phyloP scores from a whole-genome alignment of 2,888 invertebrate species.

The Lasioglossum pauxillum region DNA sequence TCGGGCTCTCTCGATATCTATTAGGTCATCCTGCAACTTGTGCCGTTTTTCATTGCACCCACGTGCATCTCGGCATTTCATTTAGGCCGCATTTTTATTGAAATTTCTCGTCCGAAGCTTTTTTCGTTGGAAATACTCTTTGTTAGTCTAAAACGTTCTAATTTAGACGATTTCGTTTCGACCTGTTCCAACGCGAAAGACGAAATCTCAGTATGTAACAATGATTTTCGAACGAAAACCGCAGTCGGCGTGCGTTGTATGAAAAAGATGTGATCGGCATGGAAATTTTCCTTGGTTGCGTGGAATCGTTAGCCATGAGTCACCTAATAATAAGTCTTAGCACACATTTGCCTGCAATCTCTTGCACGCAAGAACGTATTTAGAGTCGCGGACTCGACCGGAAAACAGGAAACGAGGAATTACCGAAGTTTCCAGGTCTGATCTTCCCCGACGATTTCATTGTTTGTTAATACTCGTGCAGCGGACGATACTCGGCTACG shows the following conservation, averaged over 20 bases:
- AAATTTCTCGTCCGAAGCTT: too few species aligned
- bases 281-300: background rate
- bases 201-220: background rate
- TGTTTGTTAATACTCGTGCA: background rate
- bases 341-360: background rate
- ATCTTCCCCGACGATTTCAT: background rate
- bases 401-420: constrained; percentile 3
- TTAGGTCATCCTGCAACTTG: constrained; percentile 2
- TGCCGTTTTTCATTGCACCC: background rate
- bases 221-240: background rate
- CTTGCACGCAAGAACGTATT: constrained; percentile 4
- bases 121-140: background rate
- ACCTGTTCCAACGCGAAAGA: background rate
- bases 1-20: constrained; percentile 24
- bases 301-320: constrained; percentile 4
- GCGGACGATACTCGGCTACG: background rate
- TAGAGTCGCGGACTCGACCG: background rate
- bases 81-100: background rate
- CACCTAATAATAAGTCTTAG: constrained; percentile 9
- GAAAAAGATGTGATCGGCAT: background rate
- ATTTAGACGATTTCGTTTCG: too few species aligned
- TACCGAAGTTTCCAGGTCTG: background rate
- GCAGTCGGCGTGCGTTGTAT: background rate
- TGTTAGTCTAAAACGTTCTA: background rate
- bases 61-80: background rate